Evolutionary conservation across 2,888 invertebrate species (phyloP), one percentile per base, ranked within the genome.

Genomic region (Erebia aethiops): DNA sequence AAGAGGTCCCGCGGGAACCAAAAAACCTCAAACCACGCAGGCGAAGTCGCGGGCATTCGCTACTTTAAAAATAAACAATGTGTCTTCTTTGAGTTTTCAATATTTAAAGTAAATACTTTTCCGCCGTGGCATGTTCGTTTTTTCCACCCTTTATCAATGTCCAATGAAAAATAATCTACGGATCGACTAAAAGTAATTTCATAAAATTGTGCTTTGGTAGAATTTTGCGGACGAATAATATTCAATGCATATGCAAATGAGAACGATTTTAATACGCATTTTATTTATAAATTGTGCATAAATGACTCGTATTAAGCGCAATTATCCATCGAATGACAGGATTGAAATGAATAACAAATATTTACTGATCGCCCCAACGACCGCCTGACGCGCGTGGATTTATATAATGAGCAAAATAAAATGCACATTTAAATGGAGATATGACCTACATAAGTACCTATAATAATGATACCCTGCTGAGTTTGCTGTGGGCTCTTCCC

Each of bases 261-360:
- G 16, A 54, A 8, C 64, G 52, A 64, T 64, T 54, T 54, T 64
- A 64, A 52, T 52, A 18, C 35, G 64, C 52, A 54, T 66, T 62
- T 66, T 56, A 66, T 66, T 66, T 56, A 66, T 56, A 56, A 57
- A 56, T 66, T 56, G 56, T 21, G 46, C 35, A 66, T 57, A 66
- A 66, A 66, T 26, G 66, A 56, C 43, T 43, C 43, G 56, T 56
- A 56, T 57, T 66, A 57, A 57, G 66, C 43, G 56, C 66, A 66
- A 66, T 66, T 66, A 66, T 66, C 66, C 66, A n/a, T 18, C 43
- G 46, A 66, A 66, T 56, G 66, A 66, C 56, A 56, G 66, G 56
- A 56, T 43, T 46, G 66, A 46, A 66, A 66, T 66, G 66, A 66
- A 66, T 66, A 57, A 56, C 56, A 66, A 66, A 66, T 66, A 66